Conservation (phyloP, 1,140 invertebrate genomes). For the Grapholita molesta region DNA sequence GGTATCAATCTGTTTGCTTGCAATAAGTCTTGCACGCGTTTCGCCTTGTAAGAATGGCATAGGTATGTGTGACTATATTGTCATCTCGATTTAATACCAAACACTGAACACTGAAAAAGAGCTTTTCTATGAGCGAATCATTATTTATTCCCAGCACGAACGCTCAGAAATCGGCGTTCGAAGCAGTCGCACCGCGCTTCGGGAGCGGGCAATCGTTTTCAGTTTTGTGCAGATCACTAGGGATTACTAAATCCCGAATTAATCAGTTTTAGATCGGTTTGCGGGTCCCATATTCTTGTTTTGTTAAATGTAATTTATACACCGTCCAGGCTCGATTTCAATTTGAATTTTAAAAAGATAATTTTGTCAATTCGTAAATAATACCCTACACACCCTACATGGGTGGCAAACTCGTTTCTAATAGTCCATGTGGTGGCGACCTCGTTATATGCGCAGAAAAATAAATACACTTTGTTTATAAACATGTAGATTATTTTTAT, state of each 20-base stretch:
- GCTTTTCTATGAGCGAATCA: conserved; percentile 6
- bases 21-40: too few species aligned
- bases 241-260: conserved; percentile 37
- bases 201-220: conserved; percentile 32
- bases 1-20: too few species aligned
- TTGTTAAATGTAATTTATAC: conserved; percentile 5
- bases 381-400: not conserved
- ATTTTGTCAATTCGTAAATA: not conserved
- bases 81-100: too few species aligned
- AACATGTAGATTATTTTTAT: too few species aligned
- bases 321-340: not conserved
- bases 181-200: conserved; percentile 18
- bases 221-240: conserved; percentile 31
- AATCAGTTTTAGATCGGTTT: conserved; percentile 32
- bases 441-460: too few species aligned
- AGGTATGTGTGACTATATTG: not conserved
- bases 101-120: conserved; percentile 7
- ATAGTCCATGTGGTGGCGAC: not conserved
- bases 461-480: too few species aligned
- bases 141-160: conserved; percentile 29
- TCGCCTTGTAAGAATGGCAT: too few species aligned
- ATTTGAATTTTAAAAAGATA: not conserved
- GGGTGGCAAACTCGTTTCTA: not conserved
- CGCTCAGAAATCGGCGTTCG: conserved; percentile 21
- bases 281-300: not conserved